These are phyloP conservation scores for Drosophila koepferae DNA, from an alignment of 2,888 invertebrate genomes.

Conservation along the genomic window DNA sequence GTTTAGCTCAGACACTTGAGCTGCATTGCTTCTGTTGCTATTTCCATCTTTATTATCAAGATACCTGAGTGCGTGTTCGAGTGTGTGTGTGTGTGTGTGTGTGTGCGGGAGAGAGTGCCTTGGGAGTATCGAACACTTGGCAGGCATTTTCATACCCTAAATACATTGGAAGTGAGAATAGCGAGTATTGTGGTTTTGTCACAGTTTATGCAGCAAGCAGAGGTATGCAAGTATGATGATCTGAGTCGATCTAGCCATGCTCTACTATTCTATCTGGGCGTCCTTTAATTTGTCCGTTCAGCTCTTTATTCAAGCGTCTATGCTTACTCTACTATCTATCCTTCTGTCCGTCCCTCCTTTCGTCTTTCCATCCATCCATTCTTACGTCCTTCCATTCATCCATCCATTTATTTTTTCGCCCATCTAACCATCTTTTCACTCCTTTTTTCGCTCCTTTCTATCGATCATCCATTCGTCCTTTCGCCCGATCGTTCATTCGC, in stretches of 20 bases:
- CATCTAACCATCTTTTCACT: too few relatives aligned
- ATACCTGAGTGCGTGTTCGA: background rate
- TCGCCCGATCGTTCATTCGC: too few relatives aligned
- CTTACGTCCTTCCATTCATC: too few relatives aligned
- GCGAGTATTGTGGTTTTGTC: background rate
- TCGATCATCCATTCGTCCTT: too few relatives aligned
- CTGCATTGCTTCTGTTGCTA: slow-evolving; percentile 15
- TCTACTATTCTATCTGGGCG: background rate
- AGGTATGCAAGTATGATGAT: background rate
- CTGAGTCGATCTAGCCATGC: background rate
- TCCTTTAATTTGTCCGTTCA: too few relatives aligned
- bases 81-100: background rate
- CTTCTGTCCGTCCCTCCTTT: too few relatives aligned
- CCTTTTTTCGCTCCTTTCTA: too few relatives aligned
- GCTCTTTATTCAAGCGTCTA: too few relatives aligned
- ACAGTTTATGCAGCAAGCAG: background rate
- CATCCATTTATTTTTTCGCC: too few relatives aligned
- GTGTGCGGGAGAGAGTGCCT: background rate
- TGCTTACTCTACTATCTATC: too few relatives aligned
- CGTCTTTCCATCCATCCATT: too few relatives aligned
- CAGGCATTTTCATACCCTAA: slow-evolving; percentile 2
- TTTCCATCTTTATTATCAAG: slow-evolving; percentile 5
- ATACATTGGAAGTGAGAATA: background rate
- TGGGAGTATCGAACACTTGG: background rate
- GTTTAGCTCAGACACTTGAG: slow-evolving; percentile 25